These are phyloP conservation scores for Campopleginae sp. DNA, from an alignment of 2,888 invertebrate species.

Conservation along the genomic window DNA sequence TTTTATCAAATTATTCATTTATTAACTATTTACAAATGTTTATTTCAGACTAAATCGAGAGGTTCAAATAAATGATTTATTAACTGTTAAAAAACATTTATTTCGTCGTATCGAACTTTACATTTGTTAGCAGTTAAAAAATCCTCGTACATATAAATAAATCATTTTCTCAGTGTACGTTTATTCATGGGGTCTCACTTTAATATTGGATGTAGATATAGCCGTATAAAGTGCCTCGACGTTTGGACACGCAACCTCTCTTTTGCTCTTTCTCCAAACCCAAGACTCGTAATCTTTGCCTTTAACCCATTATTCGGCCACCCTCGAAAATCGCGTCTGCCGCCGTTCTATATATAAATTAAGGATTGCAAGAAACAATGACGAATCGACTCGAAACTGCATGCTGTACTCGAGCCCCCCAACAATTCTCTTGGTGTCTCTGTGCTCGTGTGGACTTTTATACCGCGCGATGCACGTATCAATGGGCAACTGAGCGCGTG, in stretches of 20 bases:
- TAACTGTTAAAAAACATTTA: too few relatives aligned
- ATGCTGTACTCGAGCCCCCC: constrained; percentile 31
- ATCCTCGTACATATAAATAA: too few relatives aligned
- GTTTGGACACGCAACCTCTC: constrained; percentile 51
- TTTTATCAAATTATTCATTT: too few relatives aligned
- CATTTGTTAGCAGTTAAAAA: too few relatives aligned
- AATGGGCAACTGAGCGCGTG: constrained; percentile 12
- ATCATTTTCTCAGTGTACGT: too few relatives aligned
- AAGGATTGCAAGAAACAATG: constrained; percentile 32
- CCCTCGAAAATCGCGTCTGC: constrained; percentile 11
- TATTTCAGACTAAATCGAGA: too few relatives aligned
- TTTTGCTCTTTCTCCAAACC: constrained; percentile 27
- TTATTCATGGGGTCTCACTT: constrained; percentile 19
- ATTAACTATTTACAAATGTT: too few relatives aligned
- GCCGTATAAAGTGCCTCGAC: constrained; percentile 43
- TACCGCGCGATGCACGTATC: background rate
- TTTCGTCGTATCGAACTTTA: too few relatives aligned
- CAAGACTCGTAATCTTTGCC: constrained; percentile 32
- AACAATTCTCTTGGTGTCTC: constrained; percentile 13
- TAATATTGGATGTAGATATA: constrained; percentile 52
- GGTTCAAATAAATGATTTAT: too few relatives aligned
- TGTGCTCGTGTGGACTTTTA: background rate
- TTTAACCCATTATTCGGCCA: background rate
- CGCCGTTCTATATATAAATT: constrained; percentile 25
- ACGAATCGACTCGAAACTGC: constrained; percentile 41